Conservation (phyloP, 1,140 invertebrate genomes). For the Teleogryllus occipitalis region DNA sequence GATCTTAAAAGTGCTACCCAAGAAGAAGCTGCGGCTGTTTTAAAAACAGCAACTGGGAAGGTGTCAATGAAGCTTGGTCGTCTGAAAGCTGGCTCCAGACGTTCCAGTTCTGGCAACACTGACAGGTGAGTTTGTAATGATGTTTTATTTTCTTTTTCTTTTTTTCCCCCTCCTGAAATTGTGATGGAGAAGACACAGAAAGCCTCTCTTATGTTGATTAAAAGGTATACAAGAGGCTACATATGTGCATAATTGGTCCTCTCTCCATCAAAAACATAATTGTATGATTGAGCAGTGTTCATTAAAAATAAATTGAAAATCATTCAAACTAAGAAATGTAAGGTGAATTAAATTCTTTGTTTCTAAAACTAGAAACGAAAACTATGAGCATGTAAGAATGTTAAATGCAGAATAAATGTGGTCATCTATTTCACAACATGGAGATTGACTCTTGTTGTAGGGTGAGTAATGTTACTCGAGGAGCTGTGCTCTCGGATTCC, state of each 20-base stretch:
- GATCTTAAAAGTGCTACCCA: constrained; percentile 73
- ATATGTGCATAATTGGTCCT: too few species aligned
- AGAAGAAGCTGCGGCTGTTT: constrained; percentile 77
- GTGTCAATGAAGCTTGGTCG: constrained; percentile 71
- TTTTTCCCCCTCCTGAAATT: not conserved
- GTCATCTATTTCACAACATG: not conserved
- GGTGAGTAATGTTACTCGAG: constrained; percentile 18
- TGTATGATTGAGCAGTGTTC: too few species aligned
- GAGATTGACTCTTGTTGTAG: constrained; percentile 19
- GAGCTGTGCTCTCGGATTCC: constrained; percentile 14
- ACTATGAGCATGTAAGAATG: not conserved
- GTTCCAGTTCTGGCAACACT: constrained; percentile 14
- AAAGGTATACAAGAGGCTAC: too few species aligned
- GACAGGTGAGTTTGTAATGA: constrained; percentile 16
- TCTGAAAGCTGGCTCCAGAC: constrained; percentile 52
- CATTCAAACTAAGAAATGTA: too few species aligned
- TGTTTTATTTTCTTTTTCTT: not conserved
- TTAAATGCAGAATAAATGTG: not conserved
- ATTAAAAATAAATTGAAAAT: too few species aligned
- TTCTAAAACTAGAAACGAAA: too few species aligned
- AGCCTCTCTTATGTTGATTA: too few species aligned
- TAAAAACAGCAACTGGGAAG: constrained; percentile 74
- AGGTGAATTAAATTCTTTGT: too few species aligned
- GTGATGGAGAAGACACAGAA: too few species aligned
- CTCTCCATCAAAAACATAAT: too few species aligned